Evolutionary conservation across 2,888 invertebrate genomes (phyloP).

Genomic region (Ennomos erosarius): DNA sequence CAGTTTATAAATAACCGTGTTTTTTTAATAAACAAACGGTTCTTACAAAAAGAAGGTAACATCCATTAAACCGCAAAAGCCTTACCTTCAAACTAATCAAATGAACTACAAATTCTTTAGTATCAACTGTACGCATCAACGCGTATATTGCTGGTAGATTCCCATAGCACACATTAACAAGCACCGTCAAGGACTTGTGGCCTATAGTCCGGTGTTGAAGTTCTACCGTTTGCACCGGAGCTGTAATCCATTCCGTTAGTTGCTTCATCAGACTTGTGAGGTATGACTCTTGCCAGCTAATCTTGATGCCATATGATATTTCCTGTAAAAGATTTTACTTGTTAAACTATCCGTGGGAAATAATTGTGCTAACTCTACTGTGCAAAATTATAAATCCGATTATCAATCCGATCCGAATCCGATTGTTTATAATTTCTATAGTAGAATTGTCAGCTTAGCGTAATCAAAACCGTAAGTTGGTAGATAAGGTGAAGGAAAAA

Average conservation of each 20-base stretch:
- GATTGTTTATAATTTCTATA: no score
- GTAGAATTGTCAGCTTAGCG: no score
- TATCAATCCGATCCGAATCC: no score
- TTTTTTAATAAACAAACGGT: no score
- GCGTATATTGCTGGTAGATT: slow-evolving; percentile 91
- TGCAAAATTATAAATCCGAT: no score
- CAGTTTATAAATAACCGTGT: no score
- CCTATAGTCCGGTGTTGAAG: slow-evolving; percentile 72
- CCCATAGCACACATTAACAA: slow-evolving; percentile 92
- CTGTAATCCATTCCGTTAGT: slow-evolving; percentile 87
- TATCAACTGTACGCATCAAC: slow-evolving; percentile 89
- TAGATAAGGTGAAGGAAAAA: no score
- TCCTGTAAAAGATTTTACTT: slow-evolving; percentile 74
- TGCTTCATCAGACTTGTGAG: slow-evolving; percentile 88
- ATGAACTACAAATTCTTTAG: slow-evolving; percentile 87
- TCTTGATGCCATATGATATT: slow-evolving; percentile 91
- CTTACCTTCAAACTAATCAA: slow-evolving; percentile 86
- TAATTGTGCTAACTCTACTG: no score
- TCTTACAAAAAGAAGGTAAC: no score
- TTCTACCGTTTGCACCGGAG: slow-evolving; percentile 69
- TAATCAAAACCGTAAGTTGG: no score
- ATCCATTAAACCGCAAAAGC: no score
- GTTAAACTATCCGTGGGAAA: no score
- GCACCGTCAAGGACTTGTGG: slow-evolving; percentile 86
- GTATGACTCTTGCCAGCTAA: slow-evolving; percentile 93